phyloP scores from a whole-genome alignment of 2,797 vertebrate species.

The Tiaroga cobitis region DNA sequence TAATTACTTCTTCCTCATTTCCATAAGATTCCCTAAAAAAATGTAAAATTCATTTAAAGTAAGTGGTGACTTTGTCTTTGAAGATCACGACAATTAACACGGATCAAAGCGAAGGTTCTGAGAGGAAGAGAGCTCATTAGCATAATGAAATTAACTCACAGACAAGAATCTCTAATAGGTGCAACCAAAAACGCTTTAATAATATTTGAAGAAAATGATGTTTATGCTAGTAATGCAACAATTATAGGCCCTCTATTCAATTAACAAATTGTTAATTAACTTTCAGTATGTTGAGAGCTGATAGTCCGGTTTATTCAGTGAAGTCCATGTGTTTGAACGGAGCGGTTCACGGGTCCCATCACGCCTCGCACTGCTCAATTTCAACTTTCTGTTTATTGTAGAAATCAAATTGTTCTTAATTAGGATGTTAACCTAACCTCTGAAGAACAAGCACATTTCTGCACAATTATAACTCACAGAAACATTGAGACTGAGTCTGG shows the following conservation, averaged over 20 bases:
- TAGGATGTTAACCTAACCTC: constrained; percentile 67
- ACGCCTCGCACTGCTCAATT: constrained; percentile 58
- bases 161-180: constrained; percentile 99
- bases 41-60: constrained; percentile 99
- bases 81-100: constrained; percentile 99
- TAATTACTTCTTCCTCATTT: constrained; percentile 99
- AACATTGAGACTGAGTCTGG: neutral
- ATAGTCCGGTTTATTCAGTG: constrained; percentile 77
- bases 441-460: constrained; percentile 10
- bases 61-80: constrained; percentile 99
- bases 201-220: constrained; percentile 98
- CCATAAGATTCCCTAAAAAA: constrained; percentile 98
- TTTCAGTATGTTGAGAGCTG: constrained; percentile 83
- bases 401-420: constrained; percentile 75
- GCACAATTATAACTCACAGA: neutral
- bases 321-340: constrained; percentile 37
- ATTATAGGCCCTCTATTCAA: constrained; percentile 97
- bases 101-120: constrained; percentile 99
- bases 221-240: constrained; percentile 98
- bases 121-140: constrained; percentile 98
- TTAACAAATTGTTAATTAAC: constrained; percentile 98
- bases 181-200: constrained; percentile 95
- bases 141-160: constrained; percentile 99
- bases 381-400: constrained; percentile 65
- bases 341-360: neutral